Evolutionary conservation across 1,140 invertebrate species (phyloP).

Genomic region (Oryctes rhinoceros): DNA sequence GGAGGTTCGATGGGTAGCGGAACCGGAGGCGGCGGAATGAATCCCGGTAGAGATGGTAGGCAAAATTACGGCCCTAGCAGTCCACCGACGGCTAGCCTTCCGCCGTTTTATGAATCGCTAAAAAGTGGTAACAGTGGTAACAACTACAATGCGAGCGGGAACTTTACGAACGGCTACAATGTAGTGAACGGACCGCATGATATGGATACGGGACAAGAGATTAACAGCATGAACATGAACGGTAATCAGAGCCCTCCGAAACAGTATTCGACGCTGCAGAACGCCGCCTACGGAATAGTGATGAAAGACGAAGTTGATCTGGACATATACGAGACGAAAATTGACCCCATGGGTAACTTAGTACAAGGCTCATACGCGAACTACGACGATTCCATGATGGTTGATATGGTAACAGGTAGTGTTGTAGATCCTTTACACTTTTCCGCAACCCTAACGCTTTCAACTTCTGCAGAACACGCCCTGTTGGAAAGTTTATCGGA

Average conservation of each 20-base stretch:
- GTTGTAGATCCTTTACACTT: slow-evolving; percentile 80
- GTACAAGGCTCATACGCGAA: slow-evolving; percentile 70
- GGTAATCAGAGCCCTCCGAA: slow-evolving; percentile 62
- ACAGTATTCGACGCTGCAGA: slow-evolving; percentile 82
- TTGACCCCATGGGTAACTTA: slow-evolving; percentile 70
- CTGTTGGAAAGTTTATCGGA: slow-evolving; percentile 75
- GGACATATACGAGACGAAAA: slow-evolving; percentile 75
- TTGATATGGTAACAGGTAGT: slow-evolving; percentile 77
- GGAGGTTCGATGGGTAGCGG: slow-evolving; percentile 69
- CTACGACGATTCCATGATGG: slow-evolving; percentile 82
- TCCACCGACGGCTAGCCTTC: slow-evolving; percentile 81
- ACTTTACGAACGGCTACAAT: slow-evolving; percentile 61
- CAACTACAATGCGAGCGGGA: slow-evolving; percentile 63
- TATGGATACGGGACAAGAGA: slow-evolving; percentile 77
- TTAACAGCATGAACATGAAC: slow-evolving; percentile 64
- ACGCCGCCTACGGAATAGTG: slow-evolving; percentile 79
- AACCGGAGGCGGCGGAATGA: slow-evolving; percentile 75
- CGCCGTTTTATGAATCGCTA: slow-evolving; percentile 85
- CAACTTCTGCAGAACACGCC: slow-evolving; percentile 70
- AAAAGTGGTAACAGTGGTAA: slow-evolving; percentile 75
- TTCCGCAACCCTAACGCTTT: slow-evolving; percentile 75
- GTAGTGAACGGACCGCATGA: slow-evolving; percentile 68
- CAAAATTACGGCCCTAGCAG: slow-evolving; percentile 85
- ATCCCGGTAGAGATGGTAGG: slow-evolving; percentile 75
- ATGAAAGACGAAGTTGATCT: slow-evolving; percentile 81